Conservation (phyloP, 2,888 invertebrate genomes). For the Eurytoma adleriae region DNA sequence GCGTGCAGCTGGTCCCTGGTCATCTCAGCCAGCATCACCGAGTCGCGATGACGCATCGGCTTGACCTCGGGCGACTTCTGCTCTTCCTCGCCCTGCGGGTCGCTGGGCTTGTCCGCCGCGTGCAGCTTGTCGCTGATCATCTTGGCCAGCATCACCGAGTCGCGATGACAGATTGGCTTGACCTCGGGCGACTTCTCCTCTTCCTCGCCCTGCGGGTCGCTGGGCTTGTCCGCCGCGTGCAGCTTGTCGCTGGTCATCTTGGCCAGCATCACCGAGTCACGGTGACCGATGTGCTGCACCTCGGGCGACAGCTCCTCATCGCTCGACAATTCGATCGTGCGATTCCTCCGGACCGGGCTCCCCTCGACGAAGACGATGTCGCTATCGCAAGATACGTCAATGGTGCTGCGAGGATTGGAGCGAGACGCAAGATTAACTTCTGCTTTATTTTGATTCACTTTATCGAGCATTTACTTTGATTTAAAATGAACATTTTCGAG, state of each 20-base stretch:
- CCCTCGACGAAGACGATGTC: slow-evolving; percentile 14
- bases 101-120: background rate
- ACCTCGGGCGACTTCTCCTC: background rate
- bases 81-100: slow-evolving; percentile 2
- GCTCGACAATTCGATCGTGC: slow-evolving; percentile 29
- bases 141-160: background rate
- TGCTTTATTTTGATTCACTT: no score
- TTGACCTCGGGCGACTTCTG: slow-evolving; percentile 26
- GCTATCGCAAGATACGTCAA: slow-evolving; percentile 6
- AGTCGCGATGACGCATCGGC: background rate
- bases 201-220: background rate
- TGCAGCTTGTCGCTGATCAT: background rate
- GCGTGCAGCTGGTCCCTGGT: no score
- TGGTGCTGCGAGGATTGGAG: background rate
- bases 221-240: background rate
- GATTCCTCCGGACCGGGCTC: background rate
- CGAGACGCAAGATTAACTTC: background rate
- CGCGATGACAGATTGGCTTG: background rate
- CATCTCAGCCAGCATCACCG: background rate
- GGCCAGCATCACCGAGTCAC: background rate
- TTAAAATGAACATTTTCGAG: no score
- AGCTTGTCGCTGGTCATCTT: background rate
- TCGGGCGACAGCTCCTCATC: slow-evolving; percentile 42
- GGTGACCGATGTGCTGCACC: background rate
- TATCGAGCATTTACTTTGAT: no score